Evolutionary conservation across 2,797 vertebrate species (phyloP).

Genomic region (Chiroxiphia lanceolata): DNA sequence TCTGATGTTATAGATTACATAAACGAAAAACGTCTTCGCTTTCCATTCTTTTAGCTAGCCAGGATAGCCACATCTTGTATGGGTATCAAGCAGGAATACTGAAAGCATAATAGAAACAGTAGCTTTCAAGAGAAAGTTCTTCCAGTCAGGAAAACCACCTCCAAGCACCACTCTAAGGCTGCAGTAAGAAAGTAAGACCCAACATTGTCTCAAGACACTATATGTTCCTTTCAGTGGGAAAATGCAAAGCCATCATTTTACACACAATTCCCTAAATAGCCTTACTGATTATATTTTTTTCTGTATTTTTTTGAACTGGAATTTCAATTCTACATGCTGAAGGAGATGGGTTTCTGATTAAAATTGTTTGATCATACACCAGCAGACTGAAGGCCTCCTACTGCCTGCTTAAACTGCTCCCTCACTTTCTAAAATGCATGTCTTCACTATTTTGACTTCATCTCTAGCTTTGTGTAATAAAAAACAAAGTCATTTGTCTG

Average conservation of each 20-base stretch:
- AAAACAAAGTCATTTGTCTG: conserved; percentile 49
- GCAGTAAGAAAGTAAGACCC: neutral
- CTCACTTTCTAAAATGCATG: neutral
- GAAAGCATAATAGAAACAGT: neutral
- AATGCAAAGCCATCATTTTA: neutral
- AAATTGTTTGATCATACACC: neutral
- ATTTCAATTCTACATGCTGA: neutral
- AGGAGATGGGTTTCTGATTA: neutral
- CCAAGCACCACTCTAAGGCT: neutral
- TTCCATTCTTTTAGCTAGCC: neutral
- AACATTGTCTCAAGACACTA: neutral
- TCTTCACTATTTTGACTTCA: conserved; percentile 32
- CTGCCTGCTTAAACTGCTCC: neutral
- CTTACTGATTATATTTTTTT: neutral
- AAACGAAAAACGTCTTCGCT: neutral
- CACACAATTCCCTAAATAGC: conserved; percentile 16
- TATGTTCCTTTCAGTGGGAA: conserved; percentile 2
- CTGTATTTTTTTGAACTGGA: neutral
- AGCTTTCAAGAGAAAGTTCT: neutral
- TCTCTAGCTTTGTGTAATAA: neutral
- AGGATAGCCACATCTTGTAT: neutral
- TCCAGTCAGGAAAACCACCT: neutral
- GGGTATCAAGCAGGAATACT: neutral
- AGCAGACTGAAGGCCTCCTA: neutral
- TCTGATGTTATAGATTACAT: neutral